Base-by-base conservation (phyloP, 2,888 invertebrate species). In the Strigamia maritima region DNA sequence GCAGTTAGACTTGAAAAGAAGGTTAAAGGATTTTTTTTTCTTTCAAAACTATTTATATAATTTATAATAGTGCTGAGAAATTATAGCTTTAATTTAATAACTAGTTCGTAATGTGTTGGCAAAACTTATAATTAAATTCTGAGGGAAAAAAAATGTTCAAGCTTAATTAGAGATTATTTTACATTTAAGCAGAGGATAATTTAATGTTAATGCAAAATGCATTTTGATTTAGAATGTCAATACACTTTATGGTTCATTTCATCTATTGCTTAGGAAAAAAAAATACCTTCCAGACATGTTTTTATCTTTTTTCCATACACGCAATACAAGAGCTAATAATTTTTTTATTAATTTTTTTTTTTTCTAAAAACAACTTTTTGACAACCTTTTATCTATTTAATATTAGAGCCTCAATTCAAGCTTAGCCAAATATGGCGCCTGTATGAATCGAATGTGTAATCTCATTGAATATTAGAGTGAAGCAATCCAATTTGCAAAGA, bases 211-310 rank as follows among this genome's bases (percentile, higher is more conserved):
- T 40, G 16, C 16, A 40, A 19, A 24, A 22, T 65, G 7, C 26
- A 65, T 49, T 49, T 49, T 49, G 49, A 49, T 49, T 49, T 49
- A 7, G 24, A 65, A 65, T 65, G 65, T 65, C 65, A 65, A 65
- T 65, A 65, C 26, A 65, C 65, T 28, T 65, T 14, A 65, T 49
- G 49, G 49, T 49, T 49, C 49, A 49, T 49, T 49, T n/a, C 49
- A 49, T 49, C 49, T n/a, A 19, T 3, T 49, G 49, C 49, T 2
- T 16, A n/a, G 3, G 2, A 44, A 44, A 44, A 44, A 44, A 44
- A 60, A 65, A 65, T 65, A 24, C 65, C 65, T 65, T 26, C 10
- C 26, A 65, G 65, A 65, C 65, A 65, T 10, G 24, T 65, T 65
- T 65, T 65, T 26, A 65, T 65, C 28, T 65, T 28, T 65, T 28